These are phyloP conservation scores for Leptodactylus fuscus DNA, from an alignment of 2,113 vertebrate genomes.

Conservation along the genomic window DNA sequence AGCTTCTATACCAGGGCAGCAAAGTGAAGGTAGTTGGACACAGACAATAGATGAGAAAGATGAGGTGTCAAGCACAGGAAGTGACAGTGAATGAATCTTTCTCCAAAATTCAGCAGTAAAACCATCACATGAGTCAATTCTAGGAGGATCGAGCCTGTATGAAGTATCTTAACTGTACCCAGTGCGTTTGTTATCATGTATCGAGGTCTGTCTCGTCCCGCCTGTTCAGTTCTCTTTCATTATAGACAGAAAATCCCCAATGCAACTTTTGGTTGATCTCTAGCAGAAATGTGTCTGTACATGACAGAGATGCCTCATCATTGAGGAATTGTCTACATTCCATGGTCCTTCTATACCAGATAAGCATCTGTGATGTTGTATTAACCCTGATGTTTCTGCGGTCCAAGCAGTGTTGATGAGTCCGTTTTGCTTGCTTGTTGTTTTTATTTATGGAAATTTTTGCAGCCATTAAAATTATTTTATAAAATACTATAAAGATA, in stretches of 20 bases:
- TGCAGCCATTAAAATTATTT: no score
- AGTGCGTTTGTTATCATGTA: background rate
- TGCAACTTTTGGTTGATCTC: background rate
- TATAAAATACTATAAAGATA: no score
- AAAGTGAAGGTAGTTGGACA: background rate
- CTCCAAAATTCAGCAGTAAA: background rate
- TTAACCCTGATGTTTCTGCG: background rate
- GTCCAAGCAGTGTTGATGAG: background rate
- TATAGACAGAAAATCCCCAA: background rate
- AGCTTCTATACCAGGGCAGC: background rate
- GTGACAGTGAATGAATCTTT: background rate
- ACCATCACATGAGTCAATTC: background rate
- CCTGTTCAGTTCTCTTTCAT: background rate
- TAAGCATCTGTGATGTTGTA: constrained; percentile 34
- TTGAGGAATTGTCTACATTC: constrained; percentile 35
- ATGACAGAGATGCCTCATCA: constrained; percentile 45
- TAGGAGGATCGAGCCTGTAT: background rate
- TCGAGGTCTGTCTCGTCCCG: background rate
- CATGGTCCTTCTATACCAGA: constrained; percentile 24
- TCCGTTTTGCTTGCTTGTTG: background rate
- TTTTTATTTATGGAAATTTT: background rate
- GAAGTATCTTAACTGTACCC: background rate
- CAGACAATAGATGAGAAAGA: constrained; percentile 2
- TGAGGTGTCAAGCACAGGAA: constrained; percentile 27
- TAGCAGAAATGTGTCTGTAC: constrained; percentile 49